Evolutionary conservation across 2,113 vertebrate species (phyloP).

Genomic region (Hemichromis elongatus): DNA sequence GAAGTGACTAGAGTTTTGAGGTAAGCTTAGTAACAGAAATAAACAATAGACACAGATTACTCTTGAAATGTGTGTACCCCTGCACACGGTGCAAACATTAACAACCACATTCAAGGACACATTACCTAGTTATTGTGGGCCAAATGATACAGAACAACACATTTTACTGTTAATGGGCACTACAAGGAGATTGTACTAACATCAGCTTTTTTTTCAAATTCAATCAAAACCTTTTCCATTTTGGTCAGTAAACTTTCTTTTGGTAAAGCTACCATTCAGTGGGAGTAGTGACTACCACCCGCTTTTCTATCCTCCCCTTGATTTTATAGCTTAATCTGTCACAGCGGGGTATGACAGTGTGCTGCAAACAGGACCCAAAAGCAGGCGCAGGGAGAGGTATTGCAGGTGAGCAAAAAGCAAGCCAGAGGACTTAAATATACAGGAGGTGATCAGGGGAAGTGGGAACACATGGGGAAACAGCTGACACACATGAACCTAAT

Average conservation of each 20-base stretch:
- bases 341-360: no score
- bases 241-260: background rate
- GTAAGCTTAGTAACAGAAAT: background rate
- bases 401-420: no score
- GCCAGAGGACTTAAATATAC: no score
- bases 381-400: no score
- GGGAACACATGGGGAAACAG: no score
- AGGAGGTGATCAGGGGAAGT: no score
- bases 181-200: background rate
- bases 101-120: background rate
- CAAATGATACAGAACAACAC: background rate
- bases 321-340: background rate
- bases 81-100: background rate
- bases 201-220: background rate
- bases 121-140: background rate
- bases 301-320: background rate
- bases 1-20: background rate
- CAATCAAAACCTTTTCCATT: background rate
- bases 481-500: no score
- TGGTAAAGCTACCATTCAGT: background rate
- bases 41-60: background rate
- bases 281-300: background rate
- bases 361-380: no score
- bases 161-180: background rate
- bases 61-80: background rate